Evolutionary conservation across 2,113 vertebrate genomes (phyloP).

Genomic region (Merops nubicus): DNA sequence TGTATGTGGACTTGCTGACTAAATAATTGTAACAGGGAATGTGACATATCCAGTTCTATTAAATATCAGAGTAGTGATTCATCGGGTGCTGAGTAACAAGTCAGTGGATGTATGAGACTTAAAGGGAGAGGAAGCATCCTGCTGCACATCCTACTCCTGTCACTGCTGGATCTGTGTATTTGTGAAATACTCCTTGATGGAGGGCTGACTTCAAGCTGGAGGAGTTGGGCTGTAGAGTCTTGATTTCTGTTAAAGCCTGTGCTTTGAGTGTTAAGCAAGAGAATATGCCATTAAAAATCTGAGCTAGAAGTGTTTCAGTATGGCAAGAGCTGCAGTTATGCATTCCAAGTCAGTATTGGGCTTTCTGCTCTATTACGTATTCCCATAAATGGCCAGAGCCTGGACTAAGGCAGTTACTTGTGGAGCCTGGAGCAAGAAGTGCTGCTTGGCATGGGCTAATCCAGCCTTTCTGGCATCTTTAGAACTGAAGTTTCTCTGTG

Average conservation of each 20-base stretch:
- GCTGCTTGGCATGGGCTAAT: not conserved
- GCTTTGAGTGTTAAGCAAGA: not conserved
- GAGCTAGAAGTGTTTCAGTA: not conserved
- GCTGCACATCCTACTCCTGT: not conserved
- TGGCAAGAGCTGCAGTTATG: not conserved
- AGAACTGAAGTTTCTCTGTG: not conserved
- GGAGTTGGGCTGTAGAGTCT: not conserved
- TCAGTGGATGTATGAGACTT: not conserved
- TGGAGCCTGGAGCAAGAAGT: not conserved
- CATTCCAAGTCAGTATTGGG: not conserved
- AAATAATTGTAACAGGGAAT: not conserved
- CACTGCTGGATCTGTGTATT: not conserved
- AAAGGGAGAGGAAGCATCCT: not conserved
- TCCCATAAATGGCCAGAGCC: constrained; percentile 21
- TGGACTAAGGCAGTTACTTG: not conserved
- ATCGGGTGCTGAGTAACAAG: constrained; percentile 21
- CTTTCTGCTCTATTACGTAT: not conserved
- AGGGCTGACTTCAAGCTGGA: not conserved
- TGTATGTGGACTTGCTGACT: not conserved
- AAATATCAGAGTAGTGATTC: constrained; percentile 25
- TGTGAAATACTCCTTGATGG: not conserved
- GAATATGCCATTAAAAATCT: not conserved
- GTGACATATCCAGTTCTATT: not conserved
- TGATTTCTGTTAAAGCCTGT: not conserved
- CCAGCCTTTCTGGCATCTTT: not conserved